Base-by-base conservation (phyloP, 1,140 invertebrate genomes). In the Elymnias hypermnestra region DNA sequence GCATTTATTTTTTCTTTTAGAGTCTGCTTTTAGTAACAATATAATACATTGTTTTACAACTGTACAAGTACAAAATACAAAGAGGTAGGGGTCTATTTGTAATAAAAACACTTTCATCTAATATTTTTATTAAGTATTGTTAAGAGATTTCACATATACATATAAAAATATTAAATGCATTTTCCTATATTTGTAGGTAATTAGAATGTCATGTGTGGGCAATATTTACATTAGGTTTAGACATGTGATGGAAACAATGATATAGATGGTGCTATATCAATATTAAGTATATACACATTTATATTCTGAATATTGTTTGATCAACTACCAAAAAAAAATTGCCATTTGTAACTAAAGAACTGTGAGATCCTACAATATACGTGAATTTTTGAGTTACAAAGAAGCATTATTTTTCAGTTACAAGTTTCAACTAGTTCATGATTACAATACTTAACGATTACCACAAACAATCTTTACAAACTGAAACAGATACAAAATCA, bases 151-250 rank as follows among this genome's bases (percentile, higher is more conserved):
- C 49, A 63, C 60, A 68, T 43, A 77, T 71, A 81, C 76, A 77
- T 72, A 83, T 79, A 82, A 84, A 84, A 84, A 84, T 79, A 84
- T 81, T 83, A 84, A 79, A 83, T 75, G 73, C 59, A 53, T 59
- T 77, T 71, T 68, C 52, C 57, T 51, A 63, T 60, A 66, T 73
- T 75, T 61, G 50, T 68, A 53, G 63, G 61, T 71, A 71, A 72
- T 63, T 74, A 73, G 65, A 66, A 72, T 69, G 64, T 68, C 64
- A 72, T 70, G 67, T 68, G 67, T 64, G 54, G 53, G 65, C 61
- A 57, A 53, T 83, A 83, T 83, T 74, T 83, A 82, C 77, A 82
- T 36, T 57, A 59, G 58, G 38, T 58, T 65, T 50, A 38, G 61
- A 65, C 54, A 63, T 71, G 65, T 50, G 59, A 66, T 69, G 67